Percentiles rank a stretch among this genome's conserved stretches.
phyloP scores from a whole-genome alignment of 2,797 vertebrate genomes.

The Salmo trutta region DNA sequence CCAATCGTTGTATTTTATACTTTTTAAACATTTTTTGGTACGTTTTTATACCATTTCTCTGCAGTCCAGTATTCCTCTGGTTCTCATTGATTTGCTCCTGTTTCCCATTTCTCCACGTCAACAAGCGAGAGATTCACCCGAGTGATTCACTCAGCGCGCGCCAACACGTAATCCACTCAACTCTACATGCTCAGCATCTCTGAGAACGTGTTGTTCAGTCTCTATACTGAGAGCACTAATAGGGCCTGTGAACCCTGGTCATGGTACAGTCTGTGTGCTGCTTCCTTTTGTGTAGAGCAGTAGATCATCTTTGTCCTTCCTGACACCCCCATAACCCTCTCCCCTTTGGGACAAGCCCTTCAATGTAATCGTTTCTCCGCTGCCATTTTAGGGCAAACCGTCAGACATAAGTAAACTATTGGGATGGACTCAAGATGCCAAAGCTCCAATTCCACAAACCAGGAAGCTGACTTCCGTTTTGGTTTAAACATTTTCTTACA shows the following conservation, averaged over 20 bases:
- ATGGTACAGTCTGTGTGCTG: conserved; percentile 7
- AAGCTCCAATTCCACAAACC: not conserved
- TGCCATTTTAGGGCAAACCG: not conserved
- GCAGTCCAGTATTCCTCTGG: not conserved
- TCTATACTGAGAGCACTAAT: conserved; percentile 18
- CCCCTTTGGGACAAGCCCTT: conserved; percentile 13
- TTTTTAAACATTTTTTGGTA: not conserved
- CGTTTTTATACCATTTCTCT: not conserved
- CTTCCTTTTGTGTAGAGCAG: conserved; percentile 5
- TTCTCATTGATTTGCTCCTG: conserved; percentile 1
- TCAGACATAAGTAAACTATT: not conserved
- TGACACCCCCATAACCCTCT: conserved; percentile 13
- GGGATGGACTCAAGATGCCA: not conserved
- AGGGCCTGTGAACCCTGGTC: conserved; percentile 6
- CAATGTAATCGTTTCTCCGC: not conserved
- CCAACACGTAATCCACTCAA: conserved; percentile 32
- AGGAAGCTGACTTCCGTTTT: not conserved
- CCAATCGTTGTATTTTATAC: not conserved
- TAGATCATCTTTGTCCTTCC: not conserved
- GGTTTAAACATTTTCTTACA: too few relatives aligned
- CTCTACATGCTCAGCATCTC: conserved; percentile 14
- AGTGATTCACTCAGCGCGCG: conserved; percentile 27
- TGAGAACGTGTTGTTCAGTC: not conserved
- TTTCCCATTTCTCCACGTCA: conserved; percentile 25
- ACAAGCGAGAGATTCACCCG: conserved; percentile 34